Conservation (phyloP, 1,140 invertebrate genomes). For the Macrostomum lignano region DNA sequence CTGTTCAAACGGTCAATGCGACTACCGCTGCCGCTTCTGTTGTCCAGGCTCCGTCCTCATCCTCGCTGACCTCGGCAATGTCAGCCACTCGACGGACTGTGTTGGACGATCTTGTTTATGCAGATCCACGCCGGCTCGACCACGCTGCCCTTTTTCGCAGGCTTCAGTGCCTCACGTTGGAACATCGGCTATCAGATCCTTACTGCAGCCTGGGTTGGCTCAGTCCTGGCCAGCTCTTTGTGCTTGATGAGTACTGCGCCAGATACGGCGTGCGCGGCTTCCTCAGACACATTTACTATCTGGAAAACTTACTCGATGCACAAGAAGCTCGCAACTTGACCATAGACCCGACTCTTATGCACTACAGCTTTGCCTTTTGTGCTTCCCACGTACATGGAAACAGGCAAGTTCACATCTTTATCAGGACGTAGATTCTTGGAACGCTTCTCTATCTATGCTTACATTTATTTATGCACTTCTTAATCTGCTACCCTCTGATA, state of each 20-base stretch:
- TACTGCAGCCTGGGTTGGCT: constrained; percentile 97
- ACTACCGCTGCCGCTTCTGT: too few relatives aligned
- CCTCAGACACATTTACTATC: constrained; percentile 72
- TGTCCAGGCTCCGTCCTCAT: too few relatives aligned
- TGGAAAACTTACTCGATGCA: constrained; percentile 68
- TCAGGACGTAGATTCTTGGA: background rate
- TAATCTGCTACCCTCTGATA: too few relatives aligned
- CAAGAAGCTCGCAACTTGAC: constrained; percentile 66
- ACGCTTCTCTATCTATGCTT: background rate
- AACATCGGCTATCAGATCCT: constrained; percentile 76
- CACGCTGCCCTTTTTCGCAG: constrained; percentile 66
- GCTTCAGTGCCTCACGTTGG: constrained; percentile 63
- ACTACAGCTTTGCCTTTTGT: constrained; percentile 94
- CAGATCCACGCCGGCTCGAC: constrained; percentile 81
- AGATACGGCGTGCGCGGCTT: constrained; percentile 83
- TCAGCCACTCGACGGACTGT: constrained; percentile 28
- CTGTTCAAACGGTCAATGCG: background rate
- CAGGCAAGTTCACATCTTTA: constrained; percentile 28
- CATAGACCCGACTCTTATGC: constrained; percentile 89
- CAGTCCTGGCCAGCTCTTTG: constrained; percentile 87
- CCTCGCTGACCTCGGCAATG: constrained; percentile 5
- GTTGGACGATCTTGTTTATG: constrained; percentile 92
- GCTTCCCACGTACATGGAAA: constrained; percentile 92
- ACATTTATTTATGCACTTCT: too few relatives aligned
- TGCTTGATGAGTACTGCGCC: constrained; percentile 89